These are phyloP conservation scores for Hermetia illucens DNA, from an alignment of 1,140 invertebrate genomes.

Conservation along the genomic window DNA sequence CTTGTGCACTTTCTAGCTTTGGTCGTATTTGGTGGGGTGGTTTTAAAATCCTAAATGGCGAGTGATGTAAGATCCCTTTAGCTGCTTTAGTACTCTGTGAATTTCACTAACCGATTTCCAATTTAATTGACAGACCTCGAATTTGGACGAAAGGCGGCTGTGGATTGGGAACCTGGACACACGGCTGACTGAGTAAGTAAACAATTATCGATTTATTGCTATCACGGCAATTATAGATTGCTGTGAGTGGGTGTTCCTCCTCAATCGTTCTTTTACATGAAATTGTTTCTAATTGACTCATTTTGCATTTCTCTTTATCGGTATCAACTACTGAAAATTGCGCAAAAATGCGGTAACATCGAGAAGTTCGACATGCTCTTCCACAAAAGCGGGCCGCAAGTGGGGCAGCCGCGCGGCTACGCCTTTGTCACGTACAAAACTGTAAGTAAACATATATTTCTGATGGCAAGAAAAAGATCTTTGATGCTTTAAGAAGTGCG, in stretches of 20 bases:
- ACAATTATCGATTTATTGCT: conserved; percentile 1
- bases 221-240: background rate
- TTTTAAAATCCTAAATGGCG: no score
- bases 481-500: no score
- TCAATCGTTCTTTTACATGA: background rate
- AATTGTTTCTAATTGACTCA: conserved; percentile 17
- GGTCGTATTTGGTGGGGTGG: no score
- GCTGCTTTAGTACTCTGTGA: no score
- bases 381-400: conserved; percentile 73
- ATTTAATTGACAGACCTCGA: no score
- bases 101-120: no score
- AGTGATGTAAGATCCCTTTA: no score
- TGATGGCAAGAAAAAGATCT: no score
- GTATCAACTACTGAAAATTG: conserved; percentile 87
- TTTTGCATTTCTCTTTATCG: conserved; percentile 44
- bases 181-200: conserved; percentile 81
- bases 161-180: conserved; percentile 85
- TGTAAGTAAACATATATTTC: conserved; percentile 12
- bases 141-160: conserved; percentile 33
- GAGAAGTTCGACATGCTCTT: conserved; percentile 91
- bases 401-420: conserved; percentile 81
- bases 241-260: background rate
- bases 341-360: conserved; percentile 81
- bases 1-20: no score
- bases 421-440: conserved; percentile 77